These are phyloP conservation scores for Eleginops maclovinus DNA, from an alignment of 2,113 vertebrate species.

Conservation along the genomic window DNA sequence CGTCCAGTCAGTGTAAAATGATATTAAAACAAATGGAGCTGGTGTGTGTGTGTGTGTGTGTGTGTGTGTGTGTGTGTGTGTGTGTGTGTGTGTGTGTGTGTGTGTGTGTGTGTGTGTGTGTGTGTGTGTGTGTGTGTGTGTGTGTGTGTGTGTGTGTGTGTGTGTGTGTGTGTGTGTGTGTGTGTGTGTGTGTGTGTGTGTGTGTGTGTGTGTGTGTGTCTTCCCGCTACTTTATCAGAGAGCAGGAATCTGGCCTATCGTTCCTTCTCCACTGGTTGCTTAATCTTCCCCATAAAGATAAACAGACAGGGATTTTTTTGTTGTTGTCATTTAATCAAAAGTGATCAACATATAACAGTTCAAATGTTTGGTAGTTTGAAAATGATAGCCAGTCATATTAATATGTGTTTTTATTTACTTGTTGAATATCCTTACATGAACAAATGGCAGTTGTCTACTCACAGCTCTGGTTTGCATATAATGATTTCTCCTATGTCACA, in stretches of 20 bases:
- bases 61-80: no score
- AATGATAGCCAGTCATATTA: background rate
- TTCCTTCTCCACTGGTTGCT: slow-evolving; percentile 46
- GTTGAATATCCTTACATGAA: background rate
- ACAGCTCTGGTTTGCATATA: background rate
- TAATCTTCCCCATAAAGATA: no score
- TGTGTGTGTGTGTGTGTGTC: background rate
- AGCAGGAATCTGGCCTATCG: slow-evolving; percentile 72
- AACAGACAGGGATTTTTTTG: no score
- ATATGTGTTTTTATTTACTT: background rate
- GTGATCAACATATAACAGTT: background rate
- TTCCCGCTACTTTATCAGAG: slow-evolving; percentile 54
- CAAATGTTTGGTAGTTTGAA: background rate
- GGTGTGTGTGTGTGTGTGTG: no score
- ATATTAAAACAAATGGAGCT: background rate
- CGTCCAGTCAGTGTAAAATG: background rate
- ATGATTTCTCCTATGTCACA: background rate
- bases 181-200: no score
- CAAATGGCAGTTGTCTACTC: background rate
- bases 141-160: no score
- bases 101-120: no score
- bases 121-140: no score
- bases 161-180: no score
- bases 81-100: no score
- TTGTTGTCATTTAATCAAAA: no score